These are phyloP conservation scores for Drosophila micromelanica DNA, from an alignment of 1,140 invertebrate genomes.

Conservation along the genomic window DNA sequence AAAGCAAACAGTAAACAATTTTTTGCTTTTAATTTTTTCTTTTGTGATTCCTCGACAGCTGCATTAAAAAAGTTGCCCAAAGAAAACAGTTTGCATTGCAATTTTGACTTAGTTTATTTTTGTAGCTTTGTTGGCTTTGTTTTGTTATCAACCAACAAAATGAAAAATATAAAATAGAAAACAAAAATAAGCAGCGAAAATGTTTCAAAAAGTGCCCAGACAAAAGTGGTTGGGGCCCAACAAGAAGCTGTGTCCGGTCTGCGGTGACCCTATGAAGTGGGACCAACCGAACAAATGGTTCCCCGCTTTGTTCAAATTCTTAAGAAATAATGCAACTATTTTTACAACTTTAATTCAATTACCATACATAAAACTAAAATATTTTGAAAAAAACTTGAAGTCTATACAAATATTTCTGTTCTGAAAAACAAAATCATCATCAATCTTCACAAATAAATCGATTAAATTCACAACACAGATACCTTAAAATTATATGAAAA, in stretches of 20 bases:
- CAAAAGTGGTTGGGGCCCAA: conserved; percentile 20
- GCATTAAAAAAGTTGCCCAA: conserved; percentile 77
- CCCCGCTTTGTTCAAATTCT: not conserved
- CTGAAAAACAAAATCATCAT: too few species aligned
- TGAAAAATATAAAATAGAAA: conserved; percentile 41
- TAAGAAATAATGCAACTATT: not conserved
- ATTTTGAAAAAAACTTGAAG: too few species aligned
- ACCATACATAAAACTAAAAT: too few species aligned
- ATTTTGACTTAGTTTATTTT: conserved; percentile 68
- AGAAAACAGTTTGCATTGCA: conserved; percentile 82
- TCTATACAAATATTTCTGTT: too few species aligned
- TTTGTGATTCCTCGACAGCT: conserved; percentile 58
- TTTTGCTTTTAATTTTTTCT: conserved; percentile 54
- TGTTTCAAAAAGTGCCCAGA: conserved; percentile 56
- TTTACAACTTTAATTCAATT: not conserved
- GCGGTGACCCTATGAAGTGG: conserved; percentile 12
- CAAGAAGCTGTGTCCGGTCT: conserved; percentile 48
- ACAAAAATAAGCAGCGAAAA: conserved; percentile 45
- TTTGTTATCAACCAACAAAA: conserved; percentile 68
- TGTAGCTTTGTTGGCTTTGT: conserved; percentile 55
- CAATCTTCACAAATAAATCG: too few species aligned
- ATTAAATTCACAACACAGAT: too few species aligned
- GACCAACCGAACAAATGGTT: conserved; percentile 11
- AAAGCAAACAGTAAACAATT: conserved; percentile 67
- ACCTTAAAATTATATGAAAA: not conserved